Percentiles rank a stretch among this genome's conserved stretches.
Evolutionary conservation across 2,888 invertebrate species (phyloP).

Genomic region (Rapana venosa): DNA sequence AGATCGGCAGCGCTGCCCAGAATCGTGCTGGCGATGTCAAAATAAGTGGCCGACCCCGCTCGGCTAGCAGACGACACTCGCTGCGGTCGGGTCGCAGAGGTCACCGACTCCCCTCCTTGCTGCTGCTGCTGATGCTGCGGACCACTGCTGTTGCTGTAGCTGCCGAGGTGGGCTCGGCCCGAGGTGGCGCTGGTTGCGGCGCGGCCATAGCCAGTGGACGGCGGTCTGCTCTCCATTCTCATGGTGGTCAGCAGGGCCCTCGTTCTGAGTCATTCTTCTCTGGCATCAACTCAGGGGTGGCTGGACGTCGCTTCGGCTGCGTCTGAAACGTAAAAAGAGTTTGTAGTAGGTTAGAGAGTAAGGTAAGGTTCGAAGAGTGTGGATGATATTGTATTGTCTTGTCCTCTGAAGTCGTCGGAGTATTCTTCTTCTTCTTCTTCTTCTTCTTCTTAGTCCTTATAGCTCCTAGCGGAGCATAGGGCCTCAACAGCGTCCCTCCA

Average conservation of each 20-base stretch:
- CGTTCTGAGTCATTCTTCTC: constrained; percentile 27
- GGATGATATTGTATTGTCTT: too few species aligned
- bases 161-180: neutral
- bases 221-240: constrained; percentile 9
- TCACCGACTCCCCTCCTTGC: neutral
- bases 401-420: too few species aligned
- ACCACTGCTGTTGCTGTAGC: neutral
- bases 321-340: neutral
- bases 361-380: neutral
- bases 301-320: neutral
- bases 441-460: too few species aligned
- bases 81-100: neutral
- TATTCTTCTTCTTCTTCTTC: too few species aligned
- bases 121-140: neutral
- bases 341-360: neutral
- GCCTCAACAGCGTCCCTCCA: too few species aligned
- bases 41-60: constrained; percentile 59
- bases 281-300: neutral
- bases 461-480: too few species aligned
- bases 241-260: neutral
- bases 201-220: neutral
- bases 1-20: constrained; percentile 67
- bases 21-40: constrained; percentile 71
- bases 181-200: neutral
- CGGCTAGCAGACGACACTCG: constrained; percentile 42